Evolutionary conservation across 2,888 invertebrate species (phyloP), one percentile per base, ranked within the genome.

Genomic region (Calliphora vomitoria): DNA sequence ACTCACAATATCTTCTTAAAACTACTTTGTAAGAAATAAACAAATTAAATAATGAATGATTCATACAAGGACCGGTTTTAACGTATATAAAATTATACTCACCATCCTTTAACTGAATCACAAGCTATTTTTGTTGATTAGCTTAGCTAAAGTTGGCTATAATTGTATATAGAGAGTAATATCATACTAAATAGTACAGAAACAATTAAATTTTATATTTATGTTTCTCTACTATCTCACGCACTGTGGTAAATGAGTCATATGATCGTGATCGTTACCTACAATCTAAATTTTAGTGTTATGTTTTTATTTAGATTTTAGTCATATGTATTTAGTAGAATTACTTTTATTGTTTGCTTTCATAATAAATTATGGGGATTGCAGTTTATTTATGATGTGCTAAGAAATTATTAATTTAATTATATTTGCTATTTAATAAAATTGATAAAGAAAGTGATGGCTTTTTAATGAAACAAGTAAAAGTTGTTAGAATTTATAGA

Each of bases 401-500:
- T 76, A 38, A 76, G 35, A 78, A 41, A 78, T 66, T 41, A 55
- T 66, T 68, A 68, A 68, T 50, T 50, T n/a, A 50, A 68, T 31
- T 55, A 25, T 25, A 41, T 64, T 50, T 20, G 50, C 11, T 76
- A 50, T 60, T 47, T 74, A 74, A 64, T 64, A n/a, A 38, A 64
- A 76, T 50, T 76, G 62, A 76, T 76, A 50, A 76, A 11, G 76
- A 76, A 76, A 76, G 76, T 76, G 20, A 18, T 8, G 41, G 53
- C 53, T 25, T 64, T 38, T 35, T 25, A 25, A 25, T 25, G 25
- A 25, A 25, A 25, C 13, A 53, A 50, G 38, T 53, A 58, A 60
- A 69, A 69, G 69, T 69, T 60, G 35, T 69, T 69, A n/a, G 60
- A 58, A 69, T 64, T 38, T 15, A 62, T 76, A 75, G 53, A 62